A percentile compares a stretch with the other conserved stretches of the same genome.
These are phyloP conservation scores for Bilobella aurantiaca DNA, from an alignment of 1,140 invertebrate genomes.

Conservation along the genomic window DNA sequence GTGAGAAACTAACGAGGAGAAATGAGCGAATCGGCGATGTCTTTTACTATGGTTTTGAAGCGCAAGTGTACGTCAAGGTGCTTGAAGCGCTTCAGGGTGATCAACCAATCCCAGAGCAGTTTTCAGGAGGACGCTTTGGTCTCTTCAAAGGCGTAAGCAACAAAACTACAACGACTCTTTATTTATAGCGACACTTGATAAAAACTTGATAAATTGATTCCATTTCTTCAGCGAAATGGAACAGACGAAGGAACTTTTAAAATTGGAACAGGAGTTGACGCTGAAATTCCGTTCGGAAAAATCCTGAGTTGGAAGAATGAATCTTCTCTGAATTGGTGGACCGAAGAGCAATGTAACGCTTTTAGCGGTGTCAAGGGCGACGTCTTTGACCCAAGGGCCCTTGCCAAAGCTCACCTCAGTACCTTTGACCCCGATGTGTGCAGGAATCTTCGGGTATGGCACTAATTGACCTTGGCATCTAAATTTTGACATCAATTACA, in stretches of 20 bases:
- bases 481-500: too few relatives aligned
- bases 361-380: constrained; percentile 62
- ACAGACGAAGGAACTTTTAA: constrained; percentile 44
- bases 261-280: constrained; percentile 55
- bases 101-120: neutral
- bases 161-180: neutral
- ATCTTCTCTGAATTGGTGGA: constrained; percentile 48
- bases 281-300: constrained; percentile 54
- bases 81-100: neutral
- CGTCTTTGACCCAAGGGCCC: constrained; percentile 45
- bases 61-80: neutral
- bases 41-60: constrained; percentile 1
- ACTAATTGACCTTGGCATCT: neutral
- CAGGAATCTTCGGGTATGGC: neutral
- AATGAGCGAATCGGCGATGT: constrained; percentile 1
- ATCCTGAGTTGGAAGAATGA: constrained; percentile 51
- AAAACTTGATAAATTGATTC: too few relatives aligned
- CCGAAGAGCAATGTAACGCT: constrained; percentile 50
- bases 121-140: constrained; percentile 7
- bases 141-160: constrained; percentile 9
- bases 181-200: too few relatives aligned
- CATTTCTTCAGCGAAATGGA: constrained; percentile 8
- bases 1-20: constrained; percentile 3
- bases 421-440: neutral
- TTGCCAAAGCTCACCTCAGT: neutral